Evolutionary conservation across 2,113 vertebrate species (phyloP), one percentile per base, ranked within the genome.

Genomic region (Scomber colias): DNA sequence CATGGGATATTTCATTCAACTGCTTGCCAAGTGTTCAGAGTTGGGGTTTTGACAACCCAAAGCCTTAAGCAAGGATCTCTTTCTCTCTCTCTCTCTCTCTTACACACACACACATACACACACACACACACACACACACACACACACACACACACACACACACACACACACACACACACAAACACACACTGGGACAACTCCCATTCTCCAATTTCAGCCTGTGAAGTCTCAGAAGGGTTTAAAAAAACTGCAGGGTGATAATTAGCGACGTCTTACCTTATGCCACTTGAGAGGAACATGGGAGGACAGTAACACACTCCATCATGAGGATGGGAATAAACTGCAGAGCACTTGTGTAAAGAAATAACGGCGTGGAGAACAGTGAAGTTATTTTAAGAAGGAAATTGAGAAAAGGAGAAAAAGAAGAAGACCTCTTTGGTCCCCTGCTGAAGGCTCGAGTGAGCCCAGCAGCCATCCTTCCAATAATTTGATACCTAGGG

Each of bases 1-100:
- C 71, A 48, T 79, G 87, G 89, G 86, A 91, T 68, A 72, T 79
- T 83, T 90, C 84, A 87, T 85, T 87, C 67, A 90, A 84, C 83
- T 72, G 35, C 61, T 71, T 66, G 84, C 87, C 79, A 85, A 88
- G 65, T 84, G 84, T 82, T 88, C 48, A 60, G 79, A 67, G 63
- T 64, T 82, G 56, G 81, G 83, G 64, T 89, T 89, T 89, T 46
- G 69, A 79, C 67, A 45, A 62, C 35, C 44, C 62, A 68, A 53
- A 71, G 67, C 21, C 57, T 63, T 59, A 66, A 83, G 48, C 66
- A 68, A 67, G 24, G 11, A 24, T 67, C 49, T 27, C 24, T 27
- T 3, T 27, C 24, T 27, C 24, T 27, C 24, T 27, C 24, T 27
- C 24, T 27, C 24, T 27, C 24, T 27, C 24, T 24, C 24, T 67